Percentiles rank a stretch among this genome's conserved stretches.
These are phyloP conservation scores for Masticophis lateralis DNA, from an alignment of 2,797 vertebrate genomes.

Conservation along the genomic window DNA sequence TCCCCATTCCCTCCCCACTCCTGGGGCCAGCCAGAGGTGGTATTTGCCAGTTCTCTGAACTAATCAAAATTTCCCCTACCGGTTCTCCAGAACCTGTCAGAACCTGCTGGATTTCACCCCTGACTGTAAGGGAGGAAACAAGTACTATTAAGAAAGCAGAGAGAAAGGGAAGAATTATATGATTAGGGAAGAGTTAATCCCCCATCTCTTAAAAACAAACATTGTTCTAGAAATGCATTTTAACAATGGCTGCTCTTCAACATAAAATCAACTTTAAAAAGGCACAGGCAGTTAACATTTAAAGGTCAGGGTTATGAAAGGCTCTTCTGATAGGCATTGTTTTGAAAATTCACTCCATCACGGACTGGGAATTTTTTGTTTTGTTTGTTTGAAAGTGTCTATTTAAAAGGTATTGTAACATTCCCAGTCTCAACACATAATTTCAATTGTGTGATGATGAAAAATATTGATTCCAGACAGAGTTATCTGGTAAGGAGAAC, in stretches of 20 bases:
- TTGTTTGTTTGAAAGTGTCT: conserved; percentile 48
- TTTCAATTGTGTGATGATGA: not conserved
- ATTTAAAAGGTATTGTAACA: conserved; percentile 36
- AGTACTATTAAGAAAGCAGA: not conserved
- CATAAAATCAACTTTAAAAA: conserved; percentile 14
- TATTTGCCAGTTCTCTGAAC: no score
- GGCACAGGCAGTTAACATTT: conserved; percentile 57
- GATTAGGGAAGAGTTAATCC: not conserved
- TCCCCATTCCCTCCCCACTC: no score
- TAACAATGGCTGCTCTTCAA: conserved; percentile 24
- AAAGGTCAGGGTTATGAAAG: conserved; percentile 52
- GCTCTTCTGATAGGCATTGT: conserved; percentile 24
- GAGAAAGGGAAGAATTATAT: not conserved
- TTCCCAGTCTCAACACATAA: not conserved
- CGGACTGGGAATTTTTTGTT: conserved; percentile 4
- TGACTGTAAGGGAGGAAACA: not conserved
- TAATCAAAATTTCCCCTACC: no score
- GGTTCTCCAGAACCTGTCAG: no score
- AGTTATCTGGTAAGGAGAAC: not conserved
- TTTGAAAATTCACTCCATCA: conserved; percentile 34
- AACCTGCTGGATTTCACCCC: no score
- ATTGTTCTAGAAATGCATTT: not conserved
- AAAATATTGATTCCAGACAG: not conserved
- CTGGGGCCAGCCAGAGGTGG: no score
- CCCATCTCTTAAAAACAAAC: not conserved